Base-by-base conservation (phyloP, 2,888 invertebrate species). In the Noctua pronuba region DNA sequence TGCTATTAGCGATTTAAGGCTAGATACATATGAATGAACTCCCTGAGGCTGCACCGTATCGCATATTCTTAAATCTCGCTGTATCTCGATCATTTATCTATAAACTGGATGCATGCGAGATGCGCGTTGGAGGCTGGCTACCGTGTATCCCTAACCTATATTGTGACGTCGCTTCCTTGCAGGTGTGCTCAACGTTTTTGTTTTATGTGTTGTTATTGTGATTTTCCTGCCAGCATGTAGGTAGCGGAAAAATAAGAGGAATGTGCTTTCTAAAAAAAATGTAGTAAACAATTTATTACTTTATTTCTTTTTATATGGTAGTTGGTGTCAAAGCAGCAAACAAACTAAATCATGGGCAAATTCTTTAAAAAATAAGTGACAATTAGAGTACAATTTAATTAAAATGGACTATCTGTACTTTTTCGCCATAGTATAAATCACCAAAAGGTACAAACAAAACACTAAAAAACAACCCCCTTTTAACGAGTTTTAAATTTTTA, bases 41-140 rank as follows among this genome's bases (percentile, higher is more conserved):
- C 85, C 80, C 82, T 80, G 67, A 38, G 85, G 75, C 86, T 24
- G 18, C 83, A n/a, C n/a, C n/a, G 84, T 88, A 90, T 91, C 91
- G 91, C 90, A 90, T 91, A 90, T 93, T 93, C 92, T 91, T 92
- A 92, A 92, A 92, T 93, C 90, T 88, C 68, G 71, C 85, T 82
- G 82, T 92, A 93, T 94, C 94, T 92, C 87, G 86, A 91, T 92
- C 92, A 93, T 93, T 93, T 92, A 94, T 94, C 94, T 92, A 87
- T 89, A 90, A 92, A 92, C 93, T 90, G 91, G 92, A 91, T 92
- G 82, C 86, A 87, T 89, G 79, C 87, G 75, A 88, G 89, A 88
- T 88, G 86, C 82, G 62, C 71, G 72, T 60, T 62, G 62, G 49
- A 38, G 21, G 74, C 72, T 44, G 46, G 85, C 86, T 88, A 87